Conservation (phyloP, 2,888 invertebrate genomes). For the Parochlus steinenii region DNA sequence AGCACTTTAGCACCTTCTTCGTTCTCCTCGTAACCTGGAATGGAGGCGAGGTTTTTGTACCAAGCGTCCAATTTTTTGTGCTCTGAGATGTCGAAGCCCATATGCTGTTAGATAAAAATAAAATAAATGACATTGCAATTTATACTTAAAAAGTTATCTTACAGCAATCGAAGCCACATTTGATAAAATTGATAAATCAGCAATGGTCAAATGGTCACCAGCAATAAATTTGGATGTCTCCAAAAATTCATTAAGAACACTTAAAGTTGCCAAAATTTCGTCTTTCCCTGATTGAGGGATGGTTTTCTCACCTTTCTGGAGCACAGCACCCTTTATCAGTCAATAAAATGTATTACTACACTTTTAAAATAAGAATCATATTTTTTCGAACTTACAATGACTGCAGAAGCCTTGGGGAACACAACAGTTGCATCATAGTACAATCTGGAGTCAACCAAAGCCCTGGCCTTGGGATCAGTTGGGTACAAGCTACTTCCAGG, state of each 20-base stretch:
- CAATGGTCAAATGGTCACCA: not conserved
- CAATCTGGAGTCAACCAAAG: not conserved
- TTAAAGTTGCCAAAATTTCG: not conserved
- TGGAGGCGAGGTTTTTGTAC: not conserved
- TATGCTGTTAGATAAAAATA: too few relatives aligned
- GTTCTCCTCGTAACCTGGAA: constrained; percentile 1
- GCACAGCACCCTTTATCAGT: not conserved
- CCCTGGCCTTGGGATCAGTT: not conserved
- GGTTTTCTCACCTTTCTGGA: not conserved
- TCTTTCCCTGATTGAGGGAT: not conserved
- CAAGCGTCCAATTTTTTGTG: not conserved
- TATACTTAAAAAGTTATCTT: too few relatives aligned
- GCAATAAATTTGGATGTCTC: constrained; percentile 3
- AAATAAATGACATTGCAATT: too few relatives aligned
- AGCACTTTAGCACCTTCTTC: constrained; percentile 9
- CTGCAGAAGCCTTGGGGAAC: not conserved
- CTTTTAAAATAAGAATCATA: too few relatives aligned
- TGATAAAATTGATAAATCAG: constrained; percentile 2
- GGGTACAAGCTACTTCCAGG: not conserved
- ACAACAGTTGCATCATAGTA: constrained; percentile 2
- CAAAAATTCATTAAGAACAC: not conserved
- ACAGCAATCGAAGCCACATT: not conserved
- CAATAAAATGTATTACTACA: not conserved
- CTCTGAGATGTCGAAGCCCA: not conserved
- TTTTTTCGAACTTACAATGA: not conserved